Base-by-base conservation (phyloP, 2,888 invertebrate genomes). In the Aphidius colemani region DNA sequence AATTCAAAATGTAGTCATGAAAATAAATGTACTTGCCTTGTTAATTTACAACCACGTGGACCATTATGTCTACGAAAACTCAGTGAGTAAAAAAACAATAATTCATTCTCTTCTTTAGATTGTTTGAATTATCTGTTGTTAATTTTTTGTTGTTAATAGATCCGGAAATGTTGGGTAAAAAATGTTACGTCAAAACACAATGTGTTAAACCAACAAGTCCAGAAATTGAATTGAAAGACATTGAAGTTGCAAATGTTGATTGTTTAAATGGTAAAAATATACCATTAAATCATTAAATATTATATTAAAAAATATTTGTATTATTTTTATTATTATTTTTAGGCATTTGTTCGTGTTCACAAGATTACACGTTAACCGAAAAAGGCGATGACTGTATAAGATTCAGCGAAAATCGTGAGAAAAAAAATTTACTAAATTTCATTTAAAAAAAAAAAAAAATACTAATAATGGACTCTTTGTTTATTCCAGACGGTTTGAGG, bases 301-400 rank as follows among this genome's bases (percentile, higher is more conserved):
- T 30, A 18, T 30, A 18, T 46, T 13, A 13, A 18, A 13, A 7
- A 44, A 8, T 8, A 43, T 41, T 55, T 13, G 9, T 7, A 43
- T 53, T 10, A 3, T 53, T 9, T 10, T 49, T 59, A 58, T 43
- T 18, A 7, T 59, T 45, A 50, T 61, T 67, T 67, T 7, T 64
- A 80, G 80, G 72, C 7, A 66, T 68, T 5, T 80, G 80, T 69
- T 67, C 72, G 48, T 76, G 81, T 68, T 71, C 77, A 10, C 63
- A 70, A 45, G 72, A 74, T 63, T 79, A 79, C 62, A 75, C 69
- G 11, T 66, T 72, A 56, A 70, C 78, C 13, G 73, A 75, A 56
- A 72, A 75, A 49, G 64, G 65, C 45, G 71, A 69, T 46, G 76
- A 78, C 64, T 75, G 75, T 63, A 67, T 78, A 61, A 69, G 74